Base-by-base conservation (phyloP, 2,888 invertebrate species). In the Zaprionus bogoriensis region DNA sequence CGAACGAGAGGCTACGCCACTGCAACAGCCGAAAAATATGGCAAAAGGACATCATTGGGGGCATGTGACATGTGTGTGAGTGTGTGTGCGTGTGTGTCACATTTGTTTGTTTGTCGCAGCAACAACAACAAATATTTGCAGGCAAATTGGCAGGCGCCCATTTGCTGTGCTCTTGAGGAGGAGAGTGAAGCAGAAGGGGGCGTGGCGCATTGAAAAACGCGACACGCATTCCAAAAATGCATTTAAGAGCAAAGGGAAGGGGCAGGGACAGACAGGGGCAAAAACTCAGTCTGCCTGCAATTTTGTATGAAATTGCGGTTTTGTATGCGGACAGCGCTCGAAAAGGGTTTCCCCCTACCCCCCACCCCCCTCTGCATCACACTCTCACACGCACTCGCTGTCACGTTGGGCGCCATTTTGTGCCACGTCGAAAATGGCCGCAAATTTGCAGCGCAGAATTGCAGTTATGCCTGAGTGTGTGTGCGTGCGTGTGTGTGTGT, bases 201-300 rank as follows among this genome's bases (percentile, higher is more conserved):
- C 19, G 19, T 10, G 41, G 17, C 25, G 17, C 22, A 61, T 53
- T 52, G 55, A 70, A 67, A 77, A 85, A 77, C 87, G 80, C 87
- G 82, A 81, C 82, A 85, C 87, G 80, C 80, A 81, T 87, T 61
- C 68, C 63, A 68, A 87, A 87, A 80, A 80, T 87, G 71, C 80
- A 87, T 78, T 78, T 69, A 75, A 41, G 38, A 30, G 45, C n/a
- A n/a, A n/a, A n/a, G 19, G 22, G 17, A 41, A 10, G 6, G 4
- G 22, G 17, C 12, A 23, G 42, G 17, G 25, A 22, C 0, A 10
- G 4, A 22, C 17, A 27, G 5, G 27, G 39, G 32, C 2, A 6
- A 7, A 4, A 12, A 32, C 20, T 36, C 38, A 39, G 27, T 27
- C 39, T 52, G 22, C n/a, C 27, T 54, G 60, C 70, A 78, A 82